Evolutionary conservation across 1,140 invertebrate species (phyloP), one percentile per base, ranked within the genome.

Genomic region (Halesus radiatus): DNA sequence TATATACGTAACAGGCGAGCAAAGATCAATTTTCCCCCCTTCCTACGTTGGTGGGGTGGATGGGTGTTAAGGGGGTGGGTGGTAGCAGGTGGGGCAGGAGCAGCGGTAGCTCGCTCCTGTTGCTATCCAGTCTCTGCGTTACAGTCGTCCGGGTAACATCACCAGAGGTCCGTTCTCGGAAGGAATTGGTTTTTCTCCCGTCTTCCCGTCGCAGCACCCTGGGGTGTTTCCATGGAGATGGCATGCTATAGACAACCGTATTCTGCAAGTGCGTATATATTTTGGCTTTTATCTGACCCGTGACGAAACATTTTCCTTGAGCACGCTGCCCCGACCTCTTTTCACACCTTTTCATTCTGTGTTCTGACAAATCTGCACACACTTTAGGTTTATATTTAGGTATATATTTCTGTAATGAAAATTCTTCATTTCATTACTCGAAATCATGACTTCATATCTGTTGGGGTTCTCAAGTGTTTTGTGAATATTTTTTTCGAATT

Each of bases 141-240:
- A 60, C 68, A 80, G 80, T 82, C 76, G 83, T 80, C 83, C 64
- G 80, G 83, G 80, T 58, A 84, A 82, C 80, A 84, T 80, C 66
- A 62, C 26, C 16, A 75, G 20, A 56, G 26, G 29, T 75, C 3
- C 64, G 26, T 66, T 76, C 52, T 76, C 20, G 32, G 32, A 76
- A 62, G 37, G 7, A 64, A 52, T 10, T 76, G 20, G 16, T 60
- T 50, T 56, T 29, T 22, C 52, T 32, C 26, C 70, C 50, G 37
- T 45, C 68, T 60, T 60, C 56, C 15, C 56, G 50, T 52, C 58
- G 62, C 58, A 45, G 74, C 32, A 64, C 20, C 58, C 26, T 75
- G 73, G 80, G 83, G 83, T 81, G 83, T 84, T 72, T 84, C 83
- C 80, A 84, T 84, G 83, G 83, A 84, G 81, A 84, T 84, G 83